These are phyloP conservation scores for Dasypolia templi DNA, from an alignment of 2,888 invertebrate species.

Conservation along the genomic window DNA sequence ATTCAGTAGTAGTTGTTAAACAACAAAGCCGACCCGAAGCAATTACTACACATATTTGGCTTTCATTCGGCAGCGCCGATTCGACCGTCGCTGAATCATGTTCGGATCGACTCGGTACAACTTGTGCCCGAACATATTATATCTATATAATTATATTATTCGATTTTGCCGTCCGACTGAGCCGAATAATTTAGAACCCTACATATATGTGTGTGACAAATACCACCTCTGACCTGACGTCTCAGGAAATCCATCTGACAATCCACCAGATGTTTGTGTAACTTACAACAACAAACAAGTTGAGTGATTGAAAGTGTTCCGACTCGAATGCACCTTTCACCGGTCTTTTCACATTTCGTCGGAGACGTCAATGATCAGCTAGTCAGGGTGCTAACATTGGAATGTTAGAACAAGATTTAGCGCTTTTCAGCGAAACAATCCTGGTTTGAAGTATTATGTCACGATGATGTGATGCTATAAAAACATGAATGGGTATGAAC, in stretches of 20 bases:
- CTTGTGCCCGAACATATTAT: not conserved
- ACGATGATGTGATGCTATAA: slow-evolving; percentile 19
- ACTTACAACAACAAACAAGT: slow-evolving; percentile 20
- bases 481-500: slow-evolving; percentile 41
- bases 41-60: not conserved
- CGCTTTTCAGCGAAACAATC: not conserved
- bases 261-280: slow-evolving; percentile 8
- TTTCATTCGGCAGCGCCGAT: not conserved
- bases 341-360: slow-evolving; percentile 3
- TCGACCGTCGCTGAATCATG: not conserved
- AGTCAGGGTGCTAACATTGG: not conserved
- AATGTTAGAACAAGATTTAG: slow-evolving; percentile 4
- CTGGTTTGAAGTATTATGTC: slow-evolving; percentile 10
- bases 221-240: slow-evolving; percentile 20
- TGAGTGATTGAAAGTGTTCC: slow-evolving; percentile 27
- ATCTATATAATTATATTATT: not conserved
- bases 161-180: not conserved
- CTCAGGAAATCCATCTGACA: slow-evolving; percentile 23
- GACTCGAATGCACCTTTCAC: slow-evolving; percentile 12
- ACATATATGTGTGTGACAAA: not conserved
- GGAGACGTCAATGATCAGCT: slow-evolving; percentile 7
- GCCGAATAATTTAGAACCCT: too few species aligned
- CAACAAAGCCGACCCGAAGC: not conserved
- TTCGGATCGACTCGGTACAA: not conserved
- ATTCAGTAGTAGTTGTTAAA: not conserved